Base-by-base conservation (phyloP, 2,113 vertebrate species). In the Oryzias javanicus region DNA sequence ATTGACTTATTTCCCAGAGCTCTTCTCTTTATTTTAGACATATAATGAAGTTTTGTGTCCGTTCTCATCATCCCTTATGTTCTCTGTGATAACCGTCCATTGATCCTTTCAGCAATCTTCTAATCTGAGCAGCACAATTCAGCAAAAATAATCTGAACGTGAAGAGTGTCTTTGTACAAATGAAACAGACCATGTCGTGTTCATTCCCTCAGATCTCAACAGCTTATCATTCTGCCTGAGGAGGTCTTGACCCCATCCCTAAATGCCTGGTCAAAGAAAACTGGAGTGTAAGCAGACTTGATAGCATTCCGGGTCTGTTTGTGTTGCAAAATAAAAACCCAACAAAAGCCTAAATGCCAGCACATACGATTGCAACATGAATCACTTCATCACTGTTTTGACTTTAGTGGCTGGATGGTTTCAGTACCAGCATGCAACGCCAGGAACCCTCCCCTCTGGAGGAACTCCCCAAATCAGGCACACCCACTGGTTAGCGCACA, bases 391-490 rank as follows among this genome's bases (percentile, higher is more conserved):
- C 47, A 51, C 49, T 42, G 53, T 20, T 64, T 45, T 46, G 20
- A 17, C 42, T 49, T 51, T 53, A 47, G 29, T 56, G 22, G 35
- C 35, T 48, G 60, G 64, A 59, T 58, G 46, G 56, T 75, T 69
- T 65, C 14, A 16, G 44, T 47, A 19, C 14, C 18, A 71, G 27
- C 17, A 49, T 17, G 22, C 52, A 19, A 55, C 64, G 67, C 61
- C 65, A 75, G 50, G n/a, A 58, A 15, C 29, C 78, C 72, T 72
- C 79, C 80, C 54, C 55, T 22, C 64, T 45, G 59, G 42, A 74
- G 71, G 29, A 76, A 60, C 71, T 64, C 67, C 64, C 44, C 29
- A 24, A 41, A 10, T 17, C 60, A 63, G 82, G 83, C 84, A 71
- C 82, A 62, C 84, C 82, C 80, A 72, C 74, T 19, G 14, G 35